These are phyloP conservation scores for Acrocyrtus sp. DNA, from an alignment of 2,888 invertebrate genomes.

Conservation along the genomic window DNA sequence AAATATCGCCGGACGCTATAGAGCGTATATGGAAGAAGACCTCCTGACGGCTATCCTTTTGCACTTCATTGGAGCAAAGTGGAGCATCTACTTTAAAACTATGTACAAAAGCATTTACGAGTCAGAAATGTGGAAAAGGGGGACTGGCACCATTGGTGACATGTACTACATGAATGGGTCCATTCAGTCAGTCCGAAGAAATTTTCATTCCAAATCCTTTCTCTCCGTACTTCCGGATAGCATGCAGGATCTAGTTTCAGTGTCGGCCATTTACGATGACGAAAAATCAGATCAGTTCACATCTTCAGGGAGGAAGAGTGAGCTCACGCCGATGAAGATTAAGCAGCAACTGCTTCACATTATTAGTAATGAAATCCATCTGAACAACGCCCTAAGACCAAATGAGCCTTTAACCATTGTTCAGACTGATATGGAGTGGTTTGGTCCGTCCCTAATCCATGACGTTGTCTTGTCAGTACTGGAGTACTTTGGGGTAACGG, in stretches of 20 bases:
- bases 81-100: slow-evolving; percentile 36
- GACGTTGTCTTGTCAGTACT: slow-evolving; percentile 37
- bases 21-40: slow-evolving; percentile 55
- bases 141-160: slow-evolving; percentile 9
- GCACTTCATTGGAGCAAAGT: slow-evolving; percentile 46
- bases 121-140: slow-evolving; percentile 49
- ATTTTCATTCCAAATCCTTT: slow-evolving; percentile 34
- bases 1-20: slow-evolving; percentile 50
- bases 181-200: slow-evolving; percentile 36
- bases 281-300: background rate
- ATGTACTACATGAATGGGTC: slow-evolving; percentile 17
- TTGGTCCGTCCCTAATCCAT: slow-evolving; percentile 54
- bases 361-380: slow-evolving; percentile 48
- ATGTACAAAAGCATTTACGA: slow-evolving; percentile 42
- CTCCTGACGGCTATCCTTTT: slow-evolving; percentile 54
- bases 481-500: slow-evolving; percentile 40
- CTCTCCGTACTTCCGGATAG: slow-evolving; percentile 41
- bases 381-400: slow-evolving; percentile 42
- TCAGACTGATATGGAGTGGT: slow-evolving; percentile 56
- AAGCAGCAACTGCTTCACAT: slow-evolving; percentile 51
- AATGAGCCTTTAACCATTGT: slow-evolving; percentile 34
- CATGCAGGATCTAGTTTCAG: slow-evolving; percentile 18
- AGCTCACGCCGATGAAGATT: slow-evolving; percentile 27
- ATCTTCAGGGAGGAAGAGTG: background rate
- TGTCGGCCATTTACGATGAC: slow-evolving; percentile 14